These are phyloP conservation scores for Mugil cephalus DNA, from an alignment of 2,113 vertebrate species.

Conservation along the genomic window DNA sequence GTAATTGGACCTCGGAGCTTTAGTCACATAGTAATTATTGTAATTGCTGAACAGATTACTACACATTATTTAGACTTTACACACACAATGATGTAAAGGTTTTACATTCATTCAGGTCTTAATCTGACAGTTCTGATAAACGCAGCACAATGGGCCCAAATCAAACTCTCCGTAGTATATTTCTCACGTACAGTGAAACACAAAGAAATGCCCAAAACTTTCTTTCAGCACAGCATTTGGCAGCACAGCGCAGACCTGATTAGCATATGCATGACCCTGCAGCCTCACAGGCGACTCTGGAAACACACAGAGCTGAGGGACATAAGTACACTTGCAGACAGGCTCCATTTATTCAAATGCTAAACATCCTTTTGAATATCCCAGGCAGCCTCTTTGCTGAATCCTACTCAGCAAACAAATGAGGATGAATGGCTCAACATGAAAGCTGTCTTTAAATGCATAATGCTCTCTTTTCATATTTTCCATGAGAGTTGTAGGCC, in stretches of 20 bases:
- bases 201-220: slow-evolving; percentile 42
- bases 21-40: background rate
- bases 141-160: background rate
- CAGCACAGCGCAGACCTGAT: slow-evolving; percentile 60
- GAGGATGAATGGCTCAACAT: slow-evolving; percentile 63
- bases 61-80: background rate
- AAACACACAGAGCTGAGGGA: slow-evolving; percentile 67
- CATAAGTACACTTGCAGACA: slow-evolving; percentile 73
- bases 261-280: slow-evolving; percentile 82
- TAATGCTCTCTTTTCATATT: slow-evolving; percentile 55
- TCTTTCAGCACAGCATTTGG: slow-evolving; percentile 27
- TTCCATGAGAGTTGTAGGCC: slow-evolving; percentile 16
- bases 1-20: background rate
- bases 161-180: background rate
- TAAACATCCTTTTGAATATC: slow-evolving; percentile 77
- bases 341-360: slow-evolving; percentile 77
- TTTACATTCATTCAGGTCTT: background rate
- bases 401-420: slow-evolving; percentile 74
- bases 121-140: background rate
- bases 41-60: background rate
- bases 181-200: slow-evolving; percentile 47
- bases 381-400: slow-evolving; percentile 64
- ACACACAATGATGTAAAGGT: slow-evolving; percentile 1
- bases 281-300: slow-evolving; percentile 66
- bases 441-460: slow-evolving; percentile 56